These are phyloP conservation scores for Amblyopsis rosae DNA, from an alignment of 2,113 vertebrate species.

Conservation along the genomic window DNA sequence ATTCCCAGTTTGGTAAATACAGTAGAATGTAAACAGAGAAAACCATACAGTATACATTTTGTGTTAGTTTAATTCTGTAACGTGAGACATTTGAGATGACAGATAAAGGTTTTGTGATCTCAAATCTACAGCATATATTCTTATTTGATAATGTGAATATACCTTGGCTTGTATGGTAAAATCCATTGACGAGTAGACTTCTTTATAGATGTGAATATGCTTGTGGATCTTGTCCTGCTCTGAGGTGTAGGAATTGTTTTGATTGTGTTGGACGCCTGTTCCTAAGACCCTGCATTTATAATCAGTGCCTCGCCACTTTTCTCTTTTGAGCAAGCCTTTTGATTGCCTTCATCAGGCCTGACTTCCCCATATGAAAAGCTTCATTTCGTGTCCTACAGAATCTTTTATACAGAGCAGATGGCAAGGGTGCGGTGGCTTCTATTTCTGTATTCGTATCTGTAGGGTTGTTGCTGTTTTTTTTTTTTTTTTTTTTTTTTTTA, in stretches of 20 bases:
- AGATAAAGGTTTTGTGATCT: too few species aligned
- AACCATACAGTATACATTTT: too few species aligned
- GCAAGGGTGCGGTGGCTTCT: not conserved
- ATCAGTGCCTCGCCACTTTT: slow-evolving; percentile 14
- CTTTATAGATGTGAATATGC: too few species aligned
- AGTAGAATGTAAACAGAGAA: too few species aligned
- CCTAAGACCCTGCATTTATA: not conserved
- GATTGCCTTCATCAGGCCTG: slow-evolving; percentile 19
- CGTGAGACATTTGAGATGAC: too few species aligned
- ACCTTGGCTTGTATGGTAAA: too few species aligned
- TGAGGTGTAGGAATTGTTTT: not conserved
- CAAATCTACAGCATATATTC: too few species aligned
- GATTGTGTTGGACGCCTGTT: not conserved
- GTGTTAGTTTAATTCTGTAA: too few species aligned
- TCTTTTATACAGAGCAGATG: not conserved
- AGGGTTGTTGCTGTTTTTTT: too few species aligned
- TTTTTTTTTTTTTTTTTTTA: not conserved
- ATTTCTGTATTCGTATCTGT: not conserved
- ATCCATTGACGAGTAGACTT: too few species aligned
- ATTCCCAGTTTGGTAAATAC: too few species aligned
- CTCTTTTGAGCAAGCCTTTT: slow-evolving; percentile 10
- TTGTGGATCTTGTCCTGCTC: not conserved
- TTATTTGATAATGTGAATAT: too few species aligned
- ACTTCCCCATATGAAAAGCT: slow-evolving; percentile 15
- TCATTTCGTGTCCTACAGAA: not conserved